Conservation (phyloP, 2,888 invertebrate species). For the Diarsia rubi region DNA sequence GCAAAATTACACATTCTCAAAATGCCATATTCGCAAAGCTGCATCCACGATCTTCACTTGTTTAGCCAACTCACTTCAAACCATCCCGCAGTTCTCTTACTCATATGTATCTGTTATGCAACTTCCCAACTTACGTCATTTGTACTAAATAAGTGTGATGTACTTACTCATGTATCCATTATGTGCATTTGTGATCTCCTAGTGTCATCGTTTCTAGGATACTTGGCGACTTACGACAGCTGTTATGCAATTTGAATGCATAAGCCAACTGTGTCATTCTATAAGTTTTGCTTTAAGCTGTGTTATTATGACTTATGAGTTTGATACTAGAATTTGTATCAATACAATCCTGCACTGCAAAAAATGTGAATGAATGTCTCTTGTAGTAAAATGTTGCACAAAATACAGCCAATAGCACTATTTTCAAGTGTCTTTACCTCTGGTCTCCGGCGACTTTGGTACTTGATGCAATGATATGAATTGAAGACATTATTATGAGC, state of each 20-base stretch:
- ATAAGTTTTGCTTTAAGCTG: background rate
- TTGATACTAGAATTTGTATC: background rate
- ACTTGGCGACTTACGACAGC: constrained; percentile 36
- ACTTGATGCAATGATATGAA: background rate
- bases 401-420: too few species aligned
- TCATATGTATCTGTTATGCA: constrained; percentile 22
- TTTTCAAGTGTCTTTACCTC: too few species aligned
- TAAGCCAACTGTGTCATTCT: constrained; percentile 26
- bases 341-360: background rate
- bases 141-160: constrained; percentile 40
- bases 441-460: background rate
- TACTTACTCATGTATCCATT: constrained; percentile 34
- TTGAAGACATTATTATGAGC: background rate
- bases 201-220: constrained; percentile 50
- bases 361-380: too few species aligned
- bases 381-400: background rate
- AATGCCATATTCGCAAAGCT: too few species aligned
- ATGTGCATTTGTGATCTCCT: constrained; percentile 47
- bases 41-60: background rate
- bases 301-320: constrained; percentile 8
- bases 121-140: constrained; percentile 45
- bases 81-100: background rate
- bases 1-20: too few species aligned
- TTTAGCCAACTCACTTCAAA: background rate
- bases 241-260: constrained; percentile 41